Evolutionary conservation across 2,113 vertebrate species (phyloP).

Genomic region (Puffinus mauretanicus): DNA sequence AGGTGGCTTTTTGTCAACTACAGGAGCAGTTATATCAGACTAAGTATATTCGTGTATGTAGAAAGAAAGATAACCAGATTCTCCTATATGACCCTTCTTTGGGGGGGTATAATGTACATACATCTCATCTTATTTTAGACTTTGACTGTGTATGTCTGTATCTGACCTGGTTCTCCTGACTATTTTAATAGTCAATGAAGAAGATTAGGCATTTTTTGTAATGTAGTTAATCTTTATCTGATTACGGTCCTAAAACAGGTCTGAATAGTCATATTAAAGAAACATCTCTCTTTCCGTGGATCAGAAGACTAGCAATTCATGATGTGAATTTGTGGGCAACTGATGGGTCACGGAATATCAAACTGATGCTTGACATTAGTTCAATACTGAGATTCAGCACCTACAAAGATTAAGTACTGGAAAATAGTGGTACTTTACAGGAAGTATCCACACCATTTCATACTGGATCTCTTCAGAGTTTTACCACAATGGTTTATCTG

Average conservation of each 20-base stretch:
- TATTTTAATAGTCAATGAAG: background rate
- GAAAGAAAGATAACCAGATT: background rate
- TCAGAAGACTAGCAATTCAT: background rate
- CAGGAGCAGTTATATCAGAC: background rate
- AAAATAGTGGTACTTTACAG: background rate
- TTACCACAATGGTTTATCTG: background rate
- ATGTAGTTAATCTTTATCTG: background rate
- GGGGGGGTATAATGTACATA: no score
- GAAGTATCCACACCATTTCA: rapidly evolving
- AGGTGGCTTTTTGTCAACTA: background rate
- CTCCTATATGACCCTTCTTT: background rate
- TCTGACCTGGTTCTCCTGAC: background rate
- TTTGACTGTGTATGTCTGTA: background rate
- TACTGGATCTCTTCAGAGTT: background rate
- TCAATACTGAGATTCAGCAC: background rate
- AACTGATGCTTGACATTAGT: background rate
- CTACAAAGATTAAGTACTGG: background rate
- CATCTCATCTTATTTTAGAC: background rate
- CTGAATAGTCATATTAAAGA: background rate
- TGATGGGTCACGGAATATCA: background rate
- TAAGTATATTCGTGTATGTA: background rate
- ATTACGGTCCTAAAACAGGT: background rate
- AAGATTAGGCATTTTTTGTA: background rate
- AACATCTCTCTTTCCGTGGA: rapidly evolving
- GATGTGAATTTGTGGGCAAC: background rate